phyloP scores from a whole-genome alignment of 2,113 vertebrate species.

The Gopherus flavomarginatus region DNA sequence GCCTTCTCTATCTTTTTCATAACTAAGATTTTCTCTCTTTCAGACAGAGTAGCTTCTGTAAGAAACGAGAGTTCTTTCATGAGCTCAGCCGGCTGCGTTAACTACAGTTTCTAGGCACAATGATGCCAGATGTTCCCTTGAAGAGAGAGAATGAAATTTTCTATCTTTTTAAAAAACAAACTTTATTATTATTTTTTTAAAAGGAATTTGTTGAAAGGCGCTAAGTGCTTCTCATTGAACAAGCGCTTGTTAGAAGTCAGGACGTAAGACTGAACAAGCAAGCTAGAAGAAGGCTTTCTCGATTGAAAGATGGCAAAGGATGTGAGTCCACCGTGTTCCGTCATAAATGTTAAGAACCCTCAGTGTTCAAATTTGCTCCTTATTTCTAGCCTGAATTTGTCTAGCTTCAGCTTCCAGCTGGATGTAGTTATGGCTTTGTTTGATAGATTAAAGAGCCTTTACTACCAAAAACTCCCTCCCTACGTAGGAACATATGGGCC shows the following conservation, averaged over 20 bases:
- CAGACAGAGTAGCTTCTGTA: not conserved
- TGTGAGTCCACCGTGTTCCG: not conserved
- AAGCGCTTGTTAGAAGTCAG: not conserved
- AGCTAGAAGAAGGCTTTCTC: conserved; percentile 19
- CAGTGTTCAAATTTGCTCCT: accelerated
- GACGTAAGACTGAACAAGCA: not conserved
- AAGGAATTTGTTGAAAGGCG: conserved; percentile 25
- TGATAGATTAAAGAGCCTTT: not conserved
- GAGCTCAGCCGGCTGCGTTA: not conserved
- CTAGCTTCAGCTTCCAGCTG: not conserved
- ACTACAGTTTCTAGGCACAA: conserved; percentile 11
- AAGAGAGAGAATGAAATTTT: not conserved
- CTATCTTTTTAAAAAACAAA: not conserved
- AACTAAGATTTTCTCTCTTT: not conserved
- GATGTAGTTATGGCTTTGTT: not conserved
- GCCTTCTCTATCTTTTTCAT: not conserved
- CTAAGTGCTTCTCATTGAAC: conserved; percentile 10
- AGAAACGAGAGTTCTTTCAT: not conserved
- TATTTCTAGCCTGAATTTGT: conserved; percentile 26
- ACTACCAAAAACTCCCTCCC: not conserved
- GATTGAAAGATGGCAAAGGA: not conserved
- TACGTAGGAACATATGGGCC: not conserved
- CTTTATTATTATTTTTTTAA: not conserved
- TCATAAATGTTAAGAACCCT: conserved; percentile 36
- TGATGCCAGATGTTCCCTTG: conserved; percentile 56